phyloP scores from a whole-genome alignment of 2,797 vertebrate species.

The Diglossa cyanea region DNA sequence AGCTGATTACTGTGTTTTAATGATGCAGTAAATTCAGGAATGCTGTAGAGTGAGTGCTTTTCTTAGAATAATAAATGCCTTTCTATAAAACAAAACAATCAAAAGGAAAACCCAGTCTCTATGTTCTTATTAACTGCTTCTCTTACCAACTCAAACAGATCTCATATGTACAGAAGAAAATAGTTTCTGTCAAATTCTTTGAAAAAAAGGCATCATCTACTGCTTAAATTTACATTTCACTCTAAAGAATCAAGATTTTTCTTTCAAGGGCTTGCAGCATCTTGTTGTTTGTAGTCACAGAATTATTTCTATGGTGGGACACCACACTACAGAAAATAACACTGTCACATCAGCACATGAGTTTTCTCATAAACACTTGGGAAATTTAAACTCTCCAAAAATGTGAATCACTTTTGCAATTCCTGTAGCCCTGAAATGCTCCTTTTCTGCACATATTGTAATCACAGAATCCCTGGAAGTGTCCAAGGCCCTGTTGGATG shows the following conservation, averaged over 20 bases:
- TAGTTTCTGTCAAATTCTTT: background rate
- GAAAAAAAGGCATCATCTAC: background rate
- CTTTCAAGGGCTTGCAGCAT: background rate
- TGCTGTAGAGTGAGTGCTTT: background rate
- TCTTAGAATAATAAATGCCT: background rate
- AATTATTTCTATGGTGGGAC: background rate
- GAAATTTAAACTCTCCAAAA: background rate
- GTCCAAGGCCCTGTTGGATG: rapidly evolving
- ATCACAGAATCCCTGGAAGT: background rate
- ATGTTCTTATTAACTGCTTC: background rate
- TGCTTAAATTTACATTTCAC: background rate
- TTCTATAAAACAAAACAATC: background rate
- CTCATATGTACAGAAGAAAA: background rate
- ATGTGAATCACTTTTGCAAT: background rate
- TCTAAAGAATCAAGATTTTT: background rate
- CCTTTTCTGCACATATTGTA: background rate
- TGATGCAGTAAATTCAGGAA: background rate
- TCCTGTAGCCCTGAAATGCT: background rate
- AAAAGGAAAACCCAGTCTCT: background rate
- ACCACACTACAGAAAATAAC: background rate
- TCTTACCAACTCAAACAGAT: background rate
- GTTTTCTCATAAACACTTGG: background rate
- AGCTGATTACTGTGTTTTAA: background rate
- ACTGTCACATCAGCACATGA: background rate
- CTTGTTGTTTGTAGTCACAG: background rate